Percentiles rank a stretch among this genome's conserved stretches.
phyloP scores from a whole-genome alignment of 2,888 invertebrate species.

The Athalia cordata region DNA sequence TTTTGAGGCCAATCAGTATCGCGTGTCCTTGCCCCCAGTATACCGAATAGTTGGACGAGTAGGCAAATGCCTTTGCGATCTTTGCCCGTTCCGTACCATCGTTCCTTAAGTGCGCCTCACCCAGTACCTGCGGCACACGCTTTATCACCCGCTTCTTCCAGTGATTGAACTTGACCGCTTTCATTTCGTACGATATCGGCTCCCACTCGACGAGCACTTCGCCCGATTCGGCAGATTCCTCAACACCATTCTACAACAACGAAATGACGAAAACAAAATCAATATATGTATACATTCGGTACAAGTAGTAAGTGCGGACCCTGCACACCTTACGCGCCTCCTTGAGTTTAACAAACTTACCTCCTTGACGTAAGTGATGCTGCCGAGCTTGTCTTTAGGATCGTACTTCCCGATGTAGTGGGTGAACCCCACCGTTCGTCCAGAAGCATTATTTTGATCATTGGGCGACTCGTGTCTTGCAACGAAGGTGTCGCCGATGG shows the following conservation, averaged over 20 bases:
- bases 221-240: slow-evolving; percentile 72
- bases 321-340: background rate
- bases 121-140: slow-evolving; percentile 66
- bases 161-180: slow-evolving; percentile 78
- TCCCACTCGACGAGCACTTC: slow-evolving; percentile 89
- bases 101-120: slow-evolving; percentile 73
- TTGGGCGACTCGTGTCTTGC: slow-evolving; percentile 72
- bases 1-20: slow-evolving; percentile 82
- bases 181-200: slow-evolving; percentile 85
- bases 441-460: slow-evolving; percentile 49
- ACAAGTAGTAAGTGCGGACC: background rate
- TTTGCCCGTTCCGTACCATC: slow-evolving; percentile 76
- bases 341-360: slow-evolving; percentile 58
- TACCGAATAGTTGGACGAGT: slow-evolving; percentile 81
- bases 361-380: slow-evolving; percentile 81
- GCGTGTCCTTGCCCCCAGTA: slow-evolving; percentile 89
- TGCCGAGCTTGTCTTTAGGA: slow-evolving; percentile 79
- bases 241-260: slow-evolving; percentile 58
- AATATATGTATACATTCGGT: background rate
- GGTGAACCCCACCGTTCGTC: slow-evolving; percentile 69
- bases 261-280: background rate
- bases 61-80: slow-evolving; percentile 85
- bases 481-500: slow-evolving; percentile 70
- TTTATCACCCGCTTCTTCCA: slow-evolving; percentile 75
- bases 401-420: slow-evolving; percentile 84